These are phyloP conservation scores for Megamerina dolium DNA, from an alignment of 2,888 invertebrate species.

Conservation along the genomic window DNA sequence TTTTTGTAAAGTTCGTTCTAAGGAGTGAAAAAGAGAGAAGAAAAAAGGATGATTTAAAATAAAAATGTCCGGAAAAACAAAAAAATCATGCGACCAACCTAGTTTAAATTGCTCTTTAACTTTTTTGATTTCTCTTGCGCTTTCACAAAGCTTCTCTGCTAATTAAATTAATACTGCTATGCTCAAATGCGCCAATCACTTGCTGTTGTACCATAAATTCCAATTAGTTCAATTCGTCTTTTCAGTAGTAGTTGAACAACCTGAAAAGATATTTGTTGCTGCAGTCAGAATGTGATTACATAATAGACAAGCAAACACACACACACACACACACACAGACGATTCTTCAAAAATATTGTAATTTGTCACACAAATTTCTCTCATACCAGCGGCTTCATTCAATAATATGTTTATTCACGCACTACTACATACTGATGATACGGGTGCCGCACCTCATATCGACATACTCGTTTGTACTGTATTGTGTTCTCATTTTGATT, in stretches of 20 bases:
- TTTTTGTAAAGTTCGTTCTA: conserved; percentile 25
- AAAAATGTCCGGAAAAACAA: neutral
- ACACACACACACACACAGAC: neutral
- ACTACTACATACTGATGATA: no score
- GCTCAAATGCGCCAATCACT: neutral
- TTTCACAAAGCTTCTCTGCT: neutral
- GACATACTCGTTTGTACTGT: no score
- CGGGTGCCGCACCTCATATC: no score
- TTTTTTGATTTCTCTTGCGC: neutral
- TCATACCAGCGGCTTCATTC: no score
- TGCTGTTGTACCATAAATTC: no score
- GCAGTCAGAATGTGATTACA: neutral
- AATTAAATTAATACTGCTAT: conserved; percentile 9
- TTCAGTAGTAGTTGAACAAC: neutral
- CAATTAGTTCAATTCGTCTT: no score
- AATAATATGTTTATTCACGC: no score
- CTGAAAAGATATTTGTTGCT: neutral
- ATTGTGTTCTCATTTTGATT: no score
- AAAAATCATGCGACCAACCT: neutral
- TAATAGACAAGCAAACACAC: neutral
- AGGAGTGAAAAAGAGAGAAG: conserved; percentile 4
- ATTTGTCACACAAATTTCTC: no score
- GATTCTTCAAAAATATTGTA: no score
- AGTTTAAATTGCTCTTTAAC: neutral
- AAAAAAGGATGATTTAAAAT: neutral